Evolutionary conservation across 2,888 invertebrate species (phyloP).

Genomic region (Ochlodes sylvanus): DNA sequence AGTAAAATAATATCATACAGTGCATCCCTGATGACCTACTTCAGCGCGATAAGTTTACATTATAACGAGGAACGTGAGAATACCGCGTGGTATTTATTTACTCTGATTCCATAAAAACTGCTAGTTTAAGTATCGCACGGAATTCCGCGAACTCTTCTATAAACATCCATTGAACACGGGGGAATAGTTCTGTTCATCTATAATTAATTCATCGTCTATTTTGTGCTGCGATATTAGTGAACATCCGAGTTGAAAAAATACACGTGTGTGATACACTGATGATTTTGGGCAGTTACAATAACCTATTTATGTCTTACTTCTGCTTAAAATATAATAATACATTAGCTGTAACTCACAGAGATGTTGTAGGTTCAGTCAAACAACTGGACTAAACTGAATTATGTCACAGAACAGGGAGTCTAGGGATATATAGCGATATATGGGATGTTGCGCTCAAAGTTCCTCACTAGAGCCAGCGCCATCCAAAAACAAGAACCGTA

Average conservation of each 20-base stretch:
- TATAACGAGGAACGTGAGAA: conserved; percentile 36
- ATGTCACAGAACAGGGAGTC: too few relatives aligned
- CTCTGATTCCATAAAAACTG: conserved; percentile 36
- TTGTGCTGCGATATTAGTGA: neutral
- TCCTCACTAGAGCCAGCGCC: too few relatives aligned
- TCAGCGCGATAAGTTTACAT: conserved; percentile 53
- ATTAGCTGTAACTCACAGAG: too few relatives aligned
- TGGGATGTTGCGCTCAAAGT: too few relatives aligned
- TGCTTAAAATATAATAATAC: too few relatives aligned
- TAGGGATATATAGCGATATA: too few relatives aligned
- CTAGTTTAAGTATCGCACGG: conserved; percentile 15
- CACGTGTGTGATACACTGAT: neutral
- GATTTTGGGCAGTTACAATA: too few relatives aligned
- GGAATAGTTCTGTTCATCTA: conserved; percentile 25
- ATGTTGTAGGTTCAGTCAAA: too few relatives aligned
- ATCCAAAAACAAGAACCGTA: too few relatives aligned
- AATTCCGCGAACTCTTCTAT: conserved; percentile 37
- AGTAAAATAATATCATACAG: conserved; percentile 50
- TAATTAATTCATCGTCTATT: conserved; percentile 16
- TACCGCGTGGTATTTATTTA: conserved; percentile 50
- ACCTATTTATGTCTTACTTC: too few relatives aligned
- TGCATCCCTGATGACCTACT: conserved; percentile 54
- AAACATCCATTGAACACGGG: conserved; percentile 34
- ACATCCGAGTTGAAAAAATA: neutral
- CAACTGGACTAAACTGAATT: too few relatives aligned